Evolutionary conservation across 2,888 invertebrate genomes (phyloP).

Genomic region (Mactromeris polynyma): DNA sequence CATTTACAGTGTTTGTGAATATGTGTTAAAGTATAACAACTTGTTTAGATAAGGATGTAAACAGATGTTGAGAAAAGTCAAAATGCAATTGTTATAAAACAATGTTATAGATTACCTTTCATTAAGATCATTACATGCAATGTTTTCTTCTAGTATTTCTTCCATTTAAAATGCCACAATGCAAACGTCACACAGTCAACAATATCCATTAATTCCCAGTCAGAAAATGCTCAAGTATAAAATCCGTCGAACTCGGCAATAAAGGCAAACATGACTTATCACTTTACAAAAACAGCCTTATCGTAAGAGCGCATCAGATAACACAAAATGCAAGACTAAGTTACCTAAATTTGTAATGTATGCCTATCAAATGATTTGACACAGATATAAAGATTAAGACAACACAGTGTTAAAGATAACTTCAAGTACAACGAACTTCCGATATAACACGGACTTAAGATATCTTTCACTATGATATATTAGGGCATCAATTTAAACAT

Average conservation of each 20-base stretch:
- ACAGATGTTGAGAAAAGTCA: no score
- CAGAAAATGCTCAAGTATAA: no score
- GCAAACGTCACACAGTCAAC: not conserved
- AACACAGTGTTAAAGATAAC: not conserved
- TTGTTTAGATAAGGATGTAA: no score
- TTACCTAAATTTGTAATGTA: constrained; percentile 1
- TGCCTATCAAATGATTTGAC: constrained; percentile 5
- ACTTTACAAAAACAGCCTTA: not conserved
- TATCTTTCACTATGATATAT: not conserved
- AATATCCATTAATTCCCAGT: not conserved
- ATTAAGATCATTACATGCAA: not conserved
- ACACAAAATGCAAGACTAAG: constrained; percentile 8
- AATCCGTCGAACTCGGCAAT: no score
- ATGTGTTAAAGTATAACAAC: no score
- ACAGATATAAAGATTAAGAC: not conserved
- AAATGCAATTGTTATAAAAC: not conserved
- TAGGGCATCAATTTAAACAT: not conserved
- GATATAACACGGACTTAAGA: not conserved
- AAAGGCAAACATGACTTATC: not conserved
- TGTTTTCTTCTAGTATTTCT: not conserved
- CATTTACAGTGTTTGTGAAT: no score
- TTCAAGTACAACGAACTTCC: not conserved
- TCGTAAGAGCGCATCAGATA: not conserved
- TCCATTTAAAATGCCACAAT: constrained; percentile 1
- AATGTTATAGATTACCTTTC: not conserved